Conservation (phyloP, 1,140 invertebrate genomes). For the Heliconius hermathena region DNA sequence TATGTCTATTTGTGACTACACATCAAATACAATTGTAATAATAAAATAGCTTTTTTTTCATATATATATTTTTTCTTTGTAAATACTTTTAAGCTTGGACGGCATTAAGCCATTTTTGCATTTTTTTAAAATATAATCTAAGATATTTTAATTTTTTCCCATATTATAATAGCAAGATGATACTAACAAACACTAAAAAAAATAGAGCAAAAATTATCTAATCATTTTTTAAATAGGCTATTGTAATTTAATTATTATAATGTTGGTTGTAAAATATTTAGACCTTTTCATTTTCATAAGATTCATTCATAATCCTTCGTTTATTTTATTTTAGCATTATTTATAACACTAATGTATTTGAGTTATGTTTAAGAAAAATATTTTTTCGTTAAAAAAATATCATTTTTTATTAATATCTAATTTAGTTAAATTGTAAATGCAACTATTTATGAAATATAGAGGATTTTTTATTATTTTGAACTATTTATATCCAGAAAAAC, state of each 20-base stretch:
- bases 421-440: not conserved
- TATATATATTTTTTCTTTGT: not conserved
- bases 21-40: constrained; percentile 3
- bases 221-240: too few species aligned
- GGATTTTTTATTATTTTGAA: too few species aligned
- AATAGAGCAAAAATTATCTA: too few species aligned
- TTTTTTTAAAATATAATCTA: too few species aligned
- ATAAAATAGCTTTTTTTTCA: not conserved
- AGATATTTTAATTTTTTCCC: not conserved
- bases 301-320: too few species aligned
- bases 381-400: too few species aligned
- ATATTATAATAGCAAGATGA: not conserved
- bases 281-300: too few species aligned
- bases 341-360: too few species aligned
- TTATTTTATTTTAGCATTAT: too few species aligned
- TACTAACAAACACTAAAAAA: not conserved
- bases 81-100: constrained; percentile 5
- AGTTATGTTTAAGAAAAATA: too few species aligned
- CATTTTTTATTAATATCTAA: not conserved
- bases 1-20: constrained; percentile 4
- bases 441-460: not conserved
- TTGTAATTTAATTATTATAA: too few species aligned
- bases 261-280: too few species aligned
- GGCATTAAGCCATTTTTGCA: not conserved
- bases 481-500: not conserved